Conservation (phyloP, 2,797 vertebrate species). For the Gallinago nigripennis region DNA sequence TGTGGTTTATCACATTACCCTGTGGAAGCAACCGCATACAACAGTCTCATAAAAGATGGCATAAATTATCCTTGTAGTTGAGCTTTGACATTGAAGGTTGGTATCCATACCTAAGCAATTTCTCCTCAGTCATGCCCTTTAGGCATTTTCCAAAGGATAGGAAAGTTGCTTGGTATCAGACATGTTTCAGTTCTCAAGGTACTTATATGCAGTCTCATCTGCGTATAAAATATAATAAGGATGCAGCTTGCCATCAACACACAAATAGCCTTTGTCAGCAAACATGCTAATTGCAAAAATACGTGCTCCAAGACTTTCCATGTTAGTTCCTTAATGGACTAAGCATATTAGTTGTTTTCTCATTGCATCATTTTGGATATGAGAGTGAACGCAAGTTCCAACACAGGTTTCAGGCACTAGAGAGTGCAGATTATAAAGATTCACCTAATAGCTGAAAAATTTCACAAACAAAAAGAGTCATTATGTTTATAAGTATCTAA, state of each 20-base stretch:
- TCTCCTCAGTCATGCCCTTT: neutral
- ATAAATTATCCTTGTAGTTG: neutral
- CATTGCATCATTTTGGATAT: slow-evolving; percentile 56
- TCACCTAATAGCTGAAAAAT: neutral
- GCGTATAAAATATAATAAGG: neutral
- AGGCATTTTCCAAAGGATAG: neutral
- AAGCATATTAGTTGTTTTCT: slow-evolving; percentile 26
- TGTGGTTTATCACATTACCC: neutral
- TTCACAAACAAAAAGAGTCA: neutral
- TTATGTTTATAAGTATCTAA: no score
- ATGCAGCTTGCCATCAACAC: slow-evolving; percentile 8
- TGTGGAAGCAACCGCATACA: neutral
- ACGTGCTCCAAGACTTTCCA: neutral
- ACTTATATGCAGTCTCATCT: neutral
- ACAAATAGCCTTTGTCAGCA: slow-evolving; percentile 37
- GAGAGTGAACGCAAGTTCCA: slow-evolving; percentile 36
- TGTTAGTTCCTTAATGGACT: neutral
- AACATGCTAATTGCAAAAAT: slow-evolving; percentile 18
- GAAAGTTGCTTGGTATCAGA: neutral
- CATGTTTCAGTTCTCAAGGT: neutral
- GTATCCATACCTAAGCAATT: neutral
- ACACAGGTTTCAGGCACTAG: neutral
- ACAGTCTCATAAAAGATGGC: neutral
- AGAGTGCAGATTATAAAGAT: neutral
- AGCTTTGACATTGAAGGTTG: neutral